A percentile compares a stretch with the other conserved stretches of the same genome.
Evolutionary conservation across 2,113 vertebrate genomes (phyloP).

Genomic region (Psittacula cyanocephala): DNA sequence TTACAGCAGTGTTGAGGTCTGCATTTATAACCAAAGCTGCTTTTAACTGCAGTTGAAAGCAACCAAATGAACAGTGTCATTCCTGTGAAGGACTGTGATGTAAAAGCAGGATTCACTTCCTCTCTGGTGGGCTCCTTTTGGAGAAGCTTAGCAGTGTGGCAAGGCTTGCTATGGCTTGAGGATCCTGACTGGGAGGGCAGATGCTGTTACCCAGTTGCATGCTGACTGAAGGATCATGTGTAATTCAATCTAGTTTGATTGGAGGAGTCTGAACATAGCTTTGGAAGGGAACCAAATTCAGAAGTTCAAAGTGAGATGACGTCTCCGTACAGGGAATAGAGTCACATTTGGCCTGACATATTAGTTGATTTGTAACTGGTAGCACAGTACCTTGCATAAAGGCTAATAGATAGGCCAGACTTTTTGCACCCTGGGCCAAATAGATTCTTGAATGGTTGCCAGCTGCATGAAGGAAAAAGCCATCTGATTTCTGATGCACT

Average conservation of each 20-base stretch:
- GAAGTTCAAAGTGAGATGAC: neutral
- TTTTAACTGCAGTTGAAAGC: neutral
- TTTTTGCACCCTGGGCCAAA: neutral
- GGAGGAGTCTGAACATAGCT: conserved; percentile 15
- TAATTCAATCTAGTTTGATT: neutral
- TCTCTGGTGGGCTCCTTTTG: neutral
- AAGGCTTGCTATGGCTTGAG: neutral
- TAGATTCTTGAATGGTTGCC: neutral
- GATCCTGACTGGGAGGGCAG: neutral
- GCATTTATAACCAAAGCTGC: neutral
- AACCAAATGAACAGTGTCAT: neutral
- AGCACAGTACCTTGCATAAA: neutral
- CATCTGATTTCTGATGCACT: neutral
- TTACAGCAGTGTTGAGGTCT: neutral
- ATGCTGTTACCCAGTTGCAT: neutral
- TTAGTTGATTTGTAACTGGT: neutral
- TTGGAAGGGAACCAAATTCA: neutral
- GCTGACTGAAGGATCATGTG: neutral
- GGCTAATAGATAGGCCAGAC: neutral
- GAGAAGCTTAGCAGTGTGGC: neutral
- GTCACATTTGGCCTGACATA: accelerated
- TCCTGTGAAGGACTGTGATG: neutral
- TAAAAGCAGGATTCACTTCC: neutral
- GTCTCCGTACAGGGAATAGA: neutral
- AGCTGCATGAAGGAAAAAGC: neutral